A percentile compares a stretch with the other conserved stretches of the same genome.
Evolutionary conservation across 2,113 vertebrate genomes (phyloP).

Genomic region (Sprattus sprattus): DNA sequence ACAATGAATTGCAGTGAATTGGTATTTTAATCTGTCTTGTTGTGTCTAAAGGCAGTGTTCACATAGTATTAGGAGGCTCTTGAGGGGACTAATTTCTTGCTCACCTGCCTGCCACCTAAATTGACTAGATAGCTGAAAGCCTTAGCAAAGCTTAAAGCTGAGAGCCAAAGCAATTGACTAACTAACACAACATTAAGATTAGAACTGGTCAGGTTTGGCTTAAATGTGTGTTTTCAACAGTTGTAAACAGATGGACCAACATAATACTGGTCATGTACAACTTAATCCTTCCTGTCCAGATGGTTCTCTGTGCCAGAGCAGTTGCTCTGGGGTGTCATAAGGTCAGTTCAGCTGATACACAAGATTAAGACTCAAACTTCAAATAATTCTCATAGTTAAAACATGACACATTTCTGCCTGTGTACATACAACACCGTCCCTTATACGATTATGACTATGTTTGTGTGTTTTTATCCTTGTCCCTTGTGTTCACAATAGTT

Average conservation of each 20-base stretch:
- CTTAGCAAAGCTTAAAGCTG: slow-evolving; percentile 26
- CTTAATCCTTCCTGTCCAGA: slow-evolving; percentile 49
- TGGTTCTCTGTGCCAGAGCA: slow-evolving; percentile 26
- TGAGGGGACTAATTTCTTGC: neutral
- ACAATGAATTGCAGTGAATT: neutral
- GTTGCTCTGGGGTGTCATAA: neutral
- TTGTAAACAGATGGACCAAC: slow-evolving; percentile 32
- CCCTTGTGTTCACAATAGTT: no score
- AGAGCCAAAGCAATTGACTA: slow-evolving; percentile 38
- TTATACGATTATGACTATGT: neutral
- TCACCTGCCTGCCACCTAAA: slow-evolving; percentile 43
- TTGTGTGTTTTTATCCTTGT: no score
- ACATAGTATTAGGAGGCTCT: neutral
- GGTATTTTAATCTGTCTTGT: neutral
- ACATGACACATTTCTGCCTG: neutral
- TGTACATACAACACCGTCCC: neutral
- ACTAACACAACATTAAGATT: neutral
- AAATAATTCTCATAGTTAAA: neutral
- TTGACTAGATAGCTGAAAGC: slow-evolving; percentile 35
- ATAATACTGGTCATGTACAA: slow-evolving; percentile 48
- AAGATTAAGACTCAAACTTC: neutral
- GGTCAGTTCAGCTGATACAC: neutral
- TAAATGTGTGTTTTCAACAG: slow-evolving; percentile 33
- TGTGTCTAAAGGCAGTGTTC: neutral
- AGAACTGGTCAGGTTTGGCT: slow-evolving; percentile 19